A percentile compares a stretch with the other conserved stretches of the same genome.
phyloP scores from a whole-genome alignment of 2,113 vertebrate species.

The Ciconia boyciana region DNA sequence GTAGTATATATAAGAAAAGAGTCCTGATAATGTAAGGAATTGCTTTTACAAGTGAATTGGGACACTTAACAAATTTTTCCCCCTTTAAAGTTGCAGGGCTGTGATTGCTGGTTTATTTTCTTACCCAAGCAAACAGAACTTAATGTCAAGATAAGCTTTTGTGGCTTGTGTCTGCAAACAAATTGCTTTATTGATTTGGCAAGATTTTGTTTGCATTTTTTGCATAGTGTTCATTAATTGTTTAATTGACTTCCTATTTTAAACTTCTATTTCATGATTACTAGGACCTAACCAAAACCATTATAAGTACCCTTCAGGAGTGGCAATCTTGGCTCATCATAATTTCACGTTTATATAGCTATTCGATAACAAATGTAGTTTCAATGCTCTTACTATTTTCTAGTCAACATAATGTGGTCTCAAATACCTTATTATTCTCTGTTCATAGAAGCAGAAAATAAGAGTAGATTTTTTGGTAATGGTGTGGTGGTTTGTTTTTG shows the following conservation, averaged over 20 bases:
- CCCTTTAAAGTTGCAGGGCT: conserved; percentile 6
- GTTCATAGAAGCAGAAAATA: background rate
- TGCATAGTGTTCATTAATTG: background rate
- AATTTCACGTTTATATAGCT: background rate
- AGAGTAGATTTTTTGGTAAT: background rate
- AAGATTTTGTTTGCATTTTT: background rate
- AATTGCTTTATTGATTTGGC: background rate
- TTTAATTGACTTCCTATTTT: background rate
- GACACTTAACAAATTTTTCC: background rate
- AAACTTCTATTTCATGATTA: background rate
- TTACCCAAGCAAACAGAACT: background rate
- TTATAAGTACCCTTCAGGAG: background rate
- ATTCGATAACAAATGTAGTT: background rate
- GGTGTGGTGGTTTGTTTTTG: background rate
- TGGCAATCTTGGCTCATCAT: background rate
- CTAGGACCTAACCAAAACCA: background rate
- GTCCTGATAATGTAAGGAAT: conserved; percentile 53
- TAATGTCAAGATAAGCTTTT: conserved; percentile 12
- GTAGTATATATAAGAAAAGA: background rate
- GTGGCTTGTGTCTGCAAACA: background rate
- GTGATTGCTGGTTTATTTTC: background rate
- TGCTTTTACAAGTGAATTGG: conserved; percentile 48
- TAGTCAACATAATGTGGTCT: rapidly evolving
- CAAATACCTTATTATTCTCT: background rate
- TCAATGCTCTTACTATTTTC: background rate